A percentile compares a stretch with the other conserved stretches of the same genome.
phyloP scores from a whole-genome alignment of 2,113 vertebrate species.

The Phodopus roborovskii region DNA sequence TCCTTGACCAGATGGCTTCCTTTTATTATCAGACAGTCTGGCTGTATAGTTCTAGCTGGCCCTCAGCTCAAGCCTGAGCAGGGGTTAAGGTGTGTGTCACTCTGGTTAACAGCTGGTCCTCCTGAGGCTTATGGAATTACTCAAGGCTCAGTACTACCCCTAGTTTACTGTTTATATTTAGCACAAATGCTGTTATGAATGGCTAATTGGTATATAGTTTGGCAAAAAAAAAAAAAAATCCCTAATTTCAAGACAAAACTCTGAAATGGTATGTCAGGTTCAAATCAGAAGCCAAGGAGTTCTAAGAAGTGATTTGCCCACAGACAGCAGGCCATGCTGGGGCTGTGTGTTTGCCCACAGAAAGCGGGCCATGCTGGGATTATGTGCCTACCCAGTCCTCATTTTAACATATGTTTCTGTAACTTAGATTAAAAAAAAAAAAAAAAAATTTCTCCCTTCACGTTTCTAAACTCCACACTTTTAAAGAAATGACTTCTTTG shows the following conservation, averaged over 20 bases:
- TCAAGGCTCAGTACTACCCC: neutral
- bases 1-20: neutral
- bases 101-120: neutral
- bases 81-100: too few relatives aligned
- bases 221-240: neutral
- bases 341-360: neutral
- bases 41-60: neutral
- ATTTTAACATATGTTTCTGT: neutral
- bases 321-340: neutral
- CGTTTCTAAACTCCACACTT: neutral
- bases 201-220: neutral
- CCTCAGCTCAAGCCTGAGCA: neutral
- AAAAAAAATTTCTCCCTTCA: neutral
- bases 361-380: neutral
- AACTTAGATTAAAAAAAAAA: conserved; percentile 30
- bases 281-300: neutral
- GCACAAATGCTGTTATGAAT: neutral
- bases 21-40: neutral
- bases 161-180: neutral
- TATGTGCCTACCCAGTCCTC: neutral
- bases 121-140: neutral
- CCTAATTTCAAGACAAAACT: conserved; percentile 37
- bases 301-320: neutral
- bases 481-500: neutral
- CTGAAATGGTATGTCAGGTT: neutral